Evolutionary conservation across 2,888 invertebrate species (phyloP), one percentile per base, ranked within the genome.

Genomic region (Pammene fasciana): DNA sequence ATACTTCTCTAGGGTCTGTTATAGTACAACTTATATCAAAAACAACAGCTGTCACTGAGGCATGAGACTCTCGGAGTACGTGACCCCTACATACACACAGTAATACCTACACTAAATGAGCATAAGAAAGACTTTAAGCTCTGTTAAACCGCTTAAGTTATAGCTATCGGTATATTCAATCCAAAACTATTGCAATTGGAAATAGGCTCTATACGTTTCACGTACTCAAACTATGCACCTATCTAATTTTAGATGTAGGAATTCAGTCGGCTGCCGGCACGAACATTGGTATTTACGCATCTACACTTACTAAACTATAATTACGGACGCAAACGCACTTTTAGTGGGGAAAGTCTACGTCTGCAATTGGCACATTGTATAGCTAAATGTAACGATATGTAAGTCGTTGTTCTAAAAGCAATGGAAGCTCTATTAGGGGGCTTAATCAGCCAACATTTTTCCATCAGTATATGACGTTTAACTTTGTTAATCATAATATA

Each of bases 361-460:
- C 18, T 34, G 54, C 54, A 34, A 60, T 60, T 59, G 59, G 43
- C 57, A 60, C 52, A 54, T 38, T 46, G n/a, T 48, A 34, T 50
- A 26, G 46, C n/a, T 59, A 26, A 34, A 34, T 41, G 52, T 57
- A 67, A 64, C 50, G 71, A 71, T 71, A 71, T 71, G 71, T 71
- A 64, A 57, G 57, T 45, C 26, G 52, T 52, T 52, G 52, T 45
- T 55, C 38, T 57, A 52, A 50, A 48, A 70, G 67, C 67, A 62
- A 62, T 46, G 61, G 55, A 62, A 71, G 67, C 61, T 59, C 54
- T 52, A 52, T 61, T 16, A 48, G 10, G 10, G 16, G n/a, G 16
- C 4, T 4, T 48, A 10, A 48, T 16, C 16, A 8, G 18, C 50
- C 50, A 11, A 26, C 50, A 50, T 18, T 50, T 50, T 11, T 43